These are phyloP conservation scores for Antitype chi DNA, from an alignment of 2,888 invertebrate species.

Conservation along the genomic window DNA sequence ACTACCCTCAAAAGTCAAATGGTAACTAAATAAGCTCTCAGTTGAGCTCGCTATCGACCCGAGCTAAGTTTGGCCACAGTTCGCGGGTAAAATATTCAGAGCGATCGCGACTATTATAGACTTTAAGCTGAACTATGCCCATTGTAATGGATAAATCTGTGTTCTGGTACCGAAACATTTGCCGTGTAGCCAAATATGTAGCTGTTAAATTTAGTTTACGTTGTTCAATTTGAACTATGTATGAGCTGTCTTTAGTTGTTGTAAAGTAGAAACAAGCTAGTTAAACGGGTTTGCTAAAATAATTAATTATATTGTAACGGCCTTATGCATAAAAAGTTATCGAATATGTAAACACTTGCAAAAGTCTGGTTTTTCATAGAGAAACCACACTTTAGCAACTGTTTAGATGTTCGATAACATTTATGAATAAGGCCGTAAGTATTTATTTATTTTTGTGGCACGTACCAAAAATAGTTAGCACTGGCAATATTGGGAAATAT, in stretches of 20 bases:
- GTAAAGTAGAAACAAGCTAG: neutral
- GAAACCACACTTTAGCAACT: no score
- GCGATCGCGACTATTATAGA: slow-evolving; percentile 1
- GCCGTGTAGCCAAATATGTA: neutral
- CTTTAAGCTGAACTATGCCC: slow-evolving; percentile 20
- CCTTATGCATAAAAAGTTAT: no score
- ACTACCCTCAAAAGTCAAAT: neutral
- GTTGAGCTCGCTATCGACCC: slow-evolving; percentile 36
- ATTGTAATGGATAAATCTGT: neutral
- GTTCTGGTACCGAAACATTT: neutral
- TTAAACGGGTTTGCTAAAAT: no score
- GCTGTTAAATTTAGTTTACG: neutral
- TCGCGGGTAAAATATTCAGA: slow-evolving; percentile 14
- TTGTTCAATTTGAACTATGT: neutral
- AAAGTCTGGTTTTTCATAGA: no score
- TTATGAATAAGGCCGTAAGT: no score
- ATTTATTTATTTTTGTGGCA: no score
- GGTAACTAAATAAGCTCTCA: neutral
- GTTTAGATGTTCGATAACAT: no score
- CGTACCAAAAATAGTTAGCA: no score
- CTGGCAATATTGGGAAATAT: neutral
- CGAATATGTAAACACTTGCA: no score
- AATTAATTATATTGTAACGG: no score
- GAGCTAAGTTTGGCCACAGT: slow-evolving; percentile 32
- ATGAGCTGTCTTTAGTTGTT: neutral